These are phyloP conservation scores for Ryuthela nishihirai DNA, from an alignment of 2,888 invertebrate species.

Conservation along the genomic window DNA sequence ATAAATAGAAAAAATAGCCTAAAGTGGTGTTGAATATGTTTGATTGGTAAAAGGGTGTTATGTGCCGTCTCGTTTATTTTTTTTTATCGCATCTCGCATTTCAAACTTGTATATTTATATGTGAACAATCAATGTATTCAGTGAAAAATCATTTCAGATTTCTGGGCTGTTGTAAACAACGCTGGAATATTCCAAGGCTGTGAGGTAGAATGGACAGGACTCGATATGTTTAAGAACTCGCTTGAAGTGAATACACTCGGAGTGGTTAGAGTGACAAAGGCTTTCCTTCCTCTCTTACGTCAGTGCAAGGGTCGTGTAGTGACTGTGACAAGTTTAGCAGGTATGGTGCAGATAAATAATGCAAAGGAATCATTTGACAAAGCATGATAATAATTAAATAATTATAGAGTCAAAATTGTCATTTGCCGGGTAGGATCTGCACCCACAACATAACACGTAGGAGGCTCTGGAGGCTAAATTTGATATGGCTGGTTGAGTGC, in stretches of 20 bases:
- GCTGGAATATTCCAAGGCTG: slow-evolving; percentile 54
- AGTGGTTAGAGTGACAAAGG: slow-evolving; percentile 46
- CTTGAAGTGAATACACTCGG: slow-evolving; percentile 48
- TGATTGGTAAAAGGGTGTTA: no score
- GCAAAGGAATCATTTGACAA: not conserved
- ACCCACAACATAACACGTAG: no score
- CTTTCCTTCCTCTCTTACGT: slow-evolving; percentile 47
- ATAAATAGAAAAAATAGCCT: no score
- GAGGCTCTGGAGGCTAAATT: no score
- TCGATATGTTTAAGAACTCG: slow-evolving; percentile 49
- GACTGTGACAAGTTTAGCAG: slow-evolving; percentile 46
- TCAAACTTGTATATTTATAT: no score
- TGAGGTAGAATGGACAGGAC: slow-evolving; percentile 53
- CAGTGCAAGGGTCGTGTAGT: slow-evolving; percentile 46
- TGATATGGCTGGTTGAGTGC: no score
- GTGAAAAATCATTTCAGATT: slow-evolving; percentile 43
- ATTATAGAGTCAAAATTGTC: no score
- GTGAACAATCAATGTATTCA: not conserved
- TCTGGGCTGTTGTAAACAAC: slow-evolving; percentile 57
- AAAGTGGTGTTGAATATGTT: no score
- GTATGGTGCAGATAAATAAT: slow-evolving; percentile 41
- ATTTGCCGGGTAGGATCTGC: no score
- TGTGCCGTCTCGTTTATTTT: no score
- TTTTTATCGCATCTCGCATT: no score
- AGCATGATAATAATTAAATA: no score